Evolutionary conservation across 2,797 vertebrate genomes (phyloP), one percentile per base, ranked within the genome.

Genomic region (Microchirus variegatus): DNA sequence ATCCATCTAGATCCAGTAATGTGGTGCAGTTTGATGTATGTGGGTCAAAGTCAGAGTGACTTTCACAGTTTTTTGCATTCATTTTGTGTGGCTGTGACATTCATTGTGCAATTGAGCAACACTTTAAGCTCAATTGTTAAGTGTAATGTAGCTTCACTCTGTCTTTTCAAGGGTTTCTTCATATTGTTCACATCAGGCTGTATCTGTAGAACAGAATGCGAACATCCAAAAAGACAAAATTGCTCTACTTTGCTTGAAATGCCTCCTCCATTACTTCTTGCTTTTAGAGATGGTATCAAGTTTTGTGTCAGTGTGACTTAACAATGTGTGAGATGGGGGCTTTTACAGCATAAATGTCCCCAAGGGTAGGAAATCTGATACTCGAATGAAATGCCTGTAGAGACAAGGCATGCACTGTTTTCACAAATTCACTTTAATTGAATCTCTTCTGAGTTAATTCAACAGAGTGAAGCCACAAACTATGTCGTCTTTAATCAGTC

Each of bases 291-390:
- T 62, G 18, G 19, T 14, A 44, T 31, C 15, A 47, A 36, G 59
- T 59, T 80, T 31, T 42, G 46, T 62, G 67, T 68, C 57, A 50
- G 48, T 37, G 1, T 58, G 67, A 78, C 70, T 77, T 61, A 14
- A 38, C 11, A 18, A 59, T 45, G 37, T 61, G 69, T 53, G 64
- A 48, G 75, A 67, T 9, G n/a, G 14, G 14, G 13, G 49, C 36
- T 51, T 73, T 54, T 26, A 16, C 26, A 67, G 61, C 66, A 41
- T 71, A 47, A 80, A 69, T 41, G 19, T 65, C 62, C 59, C 68
- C 41, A 1, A 73, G 60, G 37, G 48, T 63, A 54, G 54, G 58
- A 74, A 82, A 85, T 60, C 43, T 77, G 58, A 82, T 55, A 11
- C 61, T 49, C 52, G 19, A 69, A 44, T 75, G 57, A 76, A 78